Evolutionary conservation across 2,797 vertebrate genomes (phyloP).

Genomic region (Poeciliopsis infans): DNA sequence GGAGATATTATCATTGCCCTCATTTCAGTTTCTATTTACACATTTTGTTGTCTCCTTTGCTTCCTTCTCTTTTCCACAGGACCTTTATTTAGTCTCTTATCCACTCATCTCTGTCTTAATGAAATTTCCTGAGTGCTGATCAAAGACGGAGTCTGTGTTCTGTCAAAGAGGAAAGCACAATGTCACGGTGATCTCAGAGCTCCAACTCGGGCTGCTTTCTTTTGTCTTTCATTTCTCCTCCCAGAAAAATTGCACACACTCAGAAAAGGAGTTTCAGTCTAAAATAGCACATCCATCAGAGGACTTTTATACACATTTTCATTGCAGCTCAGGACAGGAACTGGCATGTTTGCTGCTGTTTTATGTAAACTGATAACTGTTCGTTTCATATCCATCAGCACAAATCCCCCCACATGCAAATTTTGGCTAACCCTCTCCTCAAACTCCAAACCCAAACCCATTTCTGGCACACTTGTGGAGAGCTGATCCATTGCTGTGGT

Average conservation of each 20-base stretch:
- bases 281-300: not conserved
- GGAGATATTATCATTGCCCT: not conserved
- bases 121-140: constrained; percentile 78
- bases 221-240: constrained; percentile 2
- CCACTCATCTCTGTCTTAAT: constrained; percentile 72
- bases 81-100: constrained; percentile 67
- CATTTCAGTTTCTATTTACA: constrained; percentile 31
- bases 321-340: not conserved
- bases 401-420: constrained; percentile 23
- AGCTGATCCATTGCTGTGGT: constrained; percentile 49
- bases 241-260: not conserved
- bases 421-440: constrained; percentile 7
- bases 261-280: not conserved
- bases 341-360: constrained; percentile 7
- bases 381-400: constrained; percentile 20
- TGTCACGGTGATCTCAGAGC: constrained; percentile 44
- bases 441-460: not conserved
- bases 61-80: constrained; percentile 58
- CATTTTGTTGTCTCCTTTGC: constrained; percentile 62
- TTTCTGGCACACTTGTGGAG: constrained; percentile 39
- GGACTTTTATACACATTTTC: not conserved
- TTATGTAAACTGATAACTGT: constrained; percentile 16
- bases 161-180: constrained; percentile 62
- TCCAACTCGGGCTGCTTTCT: constrained; percentile 27
- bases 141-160: constrained; percentile 67